phyloP scores from a whole-genome alignment of 1,140 invertebrate genomes.

The Nebria ingens region DNA sequence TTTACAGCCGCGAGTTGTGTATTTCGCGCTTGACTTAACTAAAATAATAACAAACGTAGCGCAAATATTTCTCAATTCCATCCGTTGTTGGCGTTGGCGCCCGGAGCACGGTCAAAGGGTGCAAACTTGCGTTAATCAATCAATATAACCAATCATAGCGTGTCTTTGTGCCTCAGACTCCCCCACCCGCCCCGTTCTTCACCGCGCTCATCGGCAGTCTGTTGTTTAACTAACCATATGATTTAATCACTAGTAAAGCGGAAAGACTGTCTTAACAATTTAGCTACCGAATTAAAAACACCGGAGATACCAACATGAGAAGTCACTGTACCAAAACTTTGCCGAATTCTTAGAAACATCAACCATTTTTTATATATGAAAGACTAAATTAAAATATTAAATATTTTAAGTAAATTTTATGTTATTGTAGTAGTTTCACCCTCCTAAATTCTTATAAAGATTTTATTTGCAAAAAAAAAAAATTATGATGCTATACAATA shows the following conservation, averaged over 20 bases:
- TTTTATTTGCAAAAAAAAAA: neutral
- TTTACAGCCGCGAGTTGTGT: neutral
- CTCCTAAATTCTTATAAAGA: neutral
- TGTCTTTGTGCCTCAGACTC: slow-evolving; percentile 3
- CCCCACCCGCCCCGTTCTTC: neutral
- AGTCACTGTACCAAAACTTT: neutral
- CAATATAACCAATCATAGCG: slow-evolving; percentile 21
- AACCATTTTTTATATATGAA: too few species aligned
- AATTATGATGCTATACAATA: slow-evolving; percentile 6
- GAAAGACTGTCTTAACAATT: slow-evolving; percentile 24
- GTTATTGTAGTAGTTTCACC: too few species aligned
- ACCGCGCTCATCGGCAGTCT: slow-evolving; percentile 15
- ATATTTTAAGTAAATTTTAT: too few species aligned
- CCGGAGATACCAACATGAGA: neutral
- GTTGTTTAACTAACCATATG: slow-evolving; percentile 26
- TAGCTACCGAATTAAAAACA: slow-evolving; percentile 24
- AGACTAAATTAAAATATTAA: too few species aligned
- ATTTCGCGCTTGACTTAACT: neutral
- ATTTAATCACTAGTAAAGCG: slow-evolving; percentile 23
- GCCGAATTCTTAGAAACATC: neutral
- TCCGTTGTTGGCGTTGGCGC: neutral
- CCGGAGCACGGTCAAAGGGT: neutral
- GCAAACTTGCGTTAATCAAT: slow-evolving; percentile 23
- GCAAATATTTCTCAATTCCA: too few species aligned
- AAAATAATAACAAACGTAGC: neutral